Evolutionary conservation across 2,797 vertebrate species (phyloP), one percentile per base, ranked within the genome.

Genomic region (Micropoecilia bifurca): DNA sequence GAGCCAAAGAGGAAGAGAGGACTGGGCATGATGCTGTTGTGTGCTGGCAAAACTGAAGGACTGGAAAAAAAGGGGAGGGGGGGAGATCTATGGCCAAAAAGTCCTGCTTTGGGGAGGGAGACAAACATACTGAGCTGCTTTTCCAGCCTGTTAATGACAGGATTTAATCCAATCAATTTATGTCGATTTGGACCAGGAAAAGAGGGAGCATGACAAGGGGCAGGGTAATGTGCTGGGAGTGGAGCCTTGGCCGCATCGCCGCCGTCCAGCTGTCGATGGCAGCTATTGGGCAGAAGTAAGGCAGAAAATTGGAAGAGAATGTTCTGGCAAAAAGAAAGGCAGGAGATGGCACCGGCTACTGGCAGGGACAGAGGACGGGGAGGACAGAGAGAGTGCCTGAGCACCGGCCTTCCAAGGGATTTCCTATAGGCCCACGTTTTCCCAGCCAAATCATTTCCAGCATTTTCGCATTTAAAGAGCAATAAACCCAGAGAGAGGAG

Each of bases 81-180:
- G 1, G 80, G 82, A 81, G 81, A 88, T 89, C 78, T 36, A 48
- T 87, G 89, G 93, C 95, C 93, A 95, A 92, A 92, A 94, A 92
- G 86, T 87, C 85, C 79, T 80, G 90, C 92, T 92, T 94, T 92
- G 90, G 91, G 92, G 93, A 92, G 76, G 85, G 90, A 91, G 92
- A 91, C 92, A 93, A 95, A 95, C 94, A 94, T 93, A 95, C 94
- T 94, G 91, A 95, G 93, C 93, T 93, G 93, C 93, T 95, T 94
- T 93, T 95, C 94, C 93, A 94, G 94, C 92, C 94, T 93, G 93
- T 94, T 96, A 96, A 96, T 95, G 93, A 94, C 93, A 94, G 94
- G 94, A 94, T 96, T 96, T 94, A 95, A 95, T 94, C 94, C 94
- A 95, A 95, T 95, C 93, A 94, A 95, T 95, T 95, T 95, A 93